These are phyloP conservation scores for Datnioides undecimradiatus DNA, from an alignment of 2,113 vertebrate genomes.

Conservation along the genomic window DNA sequence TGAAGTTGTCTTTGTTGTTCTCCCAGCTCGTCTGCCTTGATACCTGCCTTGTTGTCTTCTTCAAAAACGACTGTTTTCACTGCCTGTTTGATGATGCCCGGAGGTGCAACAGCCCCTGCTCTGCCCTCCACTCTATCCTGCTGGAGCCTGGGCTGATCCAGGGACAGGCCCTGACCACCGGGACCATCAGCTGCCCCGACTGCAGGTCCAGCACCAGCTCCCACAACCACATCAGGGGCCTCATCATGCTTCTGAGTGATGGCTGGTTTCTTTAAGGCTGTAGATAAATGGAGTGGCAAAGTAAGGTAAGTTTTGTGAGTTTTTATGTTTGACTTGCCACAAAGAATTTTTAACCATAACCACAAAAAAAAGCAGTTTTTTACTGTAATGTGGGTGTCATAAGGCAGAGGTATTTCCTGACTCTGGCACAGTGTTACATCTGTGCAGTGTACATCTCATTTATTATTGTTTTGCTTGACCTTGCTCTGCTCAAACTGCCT, in stretches of 20 bases:
- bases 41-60: constrained; percentile 81
- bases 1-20: constrained; percentile 79
- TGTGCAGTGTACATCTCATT: no score
- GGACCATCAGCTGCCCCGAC: constrained; percentile 70
- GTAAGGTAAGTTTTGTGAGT: not conserved
- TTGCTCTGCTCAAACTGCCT: not conserved
- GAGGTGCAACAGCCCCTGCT: constrained; percentile 34
- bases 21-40: constrained; percentile 84
- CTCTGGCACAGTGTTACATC: not conserved
- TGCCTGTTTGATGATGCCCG: constrained; percentile 52
- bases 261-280: constrained; percentile 84
- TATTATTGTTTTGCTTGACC: not conserved
- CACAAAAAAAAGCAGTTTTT: not conserved
- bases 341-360: not conserved
- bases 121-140: constrained; percentile 67
- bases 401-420: not conserved
- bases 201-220: constrained; percentile 63
- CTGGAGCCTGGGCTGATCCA: constrained; percentile 79
- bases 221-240: constrained; percentile 52
- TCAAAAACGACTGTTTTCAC: constrained; percentile 79
- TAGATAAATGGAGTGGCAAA: not conserved
- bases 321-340: not conserved
- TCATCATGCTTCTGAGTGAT: constrained; percentile 81
- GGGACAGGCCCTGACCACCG: constrained; percentile 63
- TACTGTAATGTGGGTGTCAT: not conserved